These are phyloP conservation scores for Ophiothrix spiculata DNA, from an alignment of 35 echinoderm and acorn worm species.

Conservation along the genomic window DNA sequence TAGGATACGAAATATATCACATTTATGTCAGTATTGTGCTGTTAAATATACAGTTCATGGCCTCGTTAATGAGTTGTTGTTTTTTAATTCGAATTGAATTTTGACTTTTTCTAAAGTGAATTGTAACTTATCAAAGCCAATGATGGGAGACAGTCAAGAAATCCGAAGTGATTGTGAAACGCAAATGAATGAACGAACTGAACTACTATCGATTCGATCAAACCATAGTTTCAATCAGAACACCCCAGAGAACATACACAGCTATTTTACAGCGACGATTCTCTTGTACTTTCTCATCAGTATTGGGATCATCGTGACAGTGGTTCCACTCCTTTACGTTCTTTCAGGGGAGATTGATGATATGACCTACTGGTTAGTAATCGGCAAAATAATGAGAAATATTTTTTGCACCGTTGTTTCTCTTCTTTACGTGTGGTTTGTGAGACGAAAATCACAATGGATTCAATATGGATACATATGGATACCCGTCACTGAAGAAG, in stretches of 20 bases:
- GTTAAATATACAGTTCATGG: too few species aligned
- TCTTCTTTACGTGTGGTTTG: neutral
- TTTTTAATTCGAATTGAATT: too few species aligned
- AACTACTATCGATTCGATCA: neutral
- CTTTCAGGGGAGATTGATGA: neutral
- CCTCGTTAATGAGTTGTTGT: too few species aligned
- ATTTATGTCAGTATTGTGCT: too few species aligned
- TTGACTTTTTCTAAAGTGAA: too few species aligned
- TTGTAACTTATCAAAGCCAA: too few species aligned
- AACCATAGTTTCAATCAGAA: neutral
- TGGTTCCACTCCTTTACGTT: neutral
- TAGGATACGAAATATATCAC: too few species aligned
- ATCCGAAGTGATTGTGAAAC: neutral
- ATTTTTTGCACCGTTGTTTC: neutral
- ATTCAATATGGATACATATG: neutral
- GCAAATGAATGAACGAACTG: neutral
- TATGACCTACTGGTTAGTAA: neutral
- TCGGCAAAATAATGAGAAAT: neutral
- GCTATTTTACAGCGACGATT: neutral
- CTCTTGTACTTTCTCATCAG: neutral
- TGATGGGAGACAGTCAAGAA: neutral
- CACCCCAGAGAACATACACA: neutral
- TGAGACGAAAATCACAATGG: neutral
- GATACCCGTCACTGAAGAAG: neutral
- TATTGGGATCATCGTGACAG: neutral